A percentile compares a stretch with the other conserved stretches of the same genome.
These are phyloP conservation scores for Onchidella celtica DNA, from an alignment of 2,888 invertebrate species.

Conservation along the genomic window DNA sequence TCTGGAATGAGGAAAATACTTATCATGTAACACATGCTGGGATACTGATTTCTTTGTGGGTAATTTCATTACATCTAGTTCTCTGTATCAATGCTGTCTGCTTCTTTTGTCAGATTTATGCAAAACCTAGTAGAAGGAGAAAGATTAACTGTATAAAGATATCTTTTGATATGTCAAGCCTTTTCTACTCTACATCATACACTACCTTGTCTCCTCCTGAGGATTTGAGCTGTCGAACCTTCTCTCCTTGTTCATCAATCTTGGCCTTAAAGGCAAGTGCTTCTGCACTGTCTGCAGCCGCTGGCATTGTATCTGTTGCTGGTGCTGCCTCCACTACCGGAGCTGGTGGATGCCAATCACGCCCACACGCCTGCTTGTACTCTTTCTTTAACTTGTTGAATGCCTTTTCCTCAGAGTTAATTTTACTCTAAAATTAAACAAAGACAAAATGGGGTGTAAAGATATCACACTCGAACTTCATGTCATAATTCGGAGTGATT, in stretches of 20 bases:
- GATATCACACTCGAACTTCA: too few species aligned
- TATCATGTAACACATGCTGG: too few species aligned
- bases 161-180: too few species aligned
- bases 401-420: constrained; percentile 33
- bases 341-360: constrained; percentile 84
- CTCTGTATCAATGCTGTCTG: too few species aligned
- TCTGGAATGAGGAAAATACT: too few species aligned
- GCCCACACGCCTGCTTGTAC: constrained; percentile 86
- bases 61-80: too few species aligned
- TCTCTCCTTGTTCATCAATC: constrained; percentile 84
- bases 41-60: too few species aligned
- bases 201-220: constrained; percentile 85
- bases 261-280: constrained; percentile 61
- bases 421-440: constrained; percentile 24
- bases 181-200: too few species aligned
- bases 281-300: constrained; percentile 54
- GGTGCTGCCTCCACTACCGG: neutral
- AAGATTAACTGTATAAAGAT: too few species aligned
- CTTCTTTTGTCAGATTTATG: too few species aligned
- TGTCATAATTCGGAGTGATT: too few species aligned
- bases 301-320: constrained; percentile 18
- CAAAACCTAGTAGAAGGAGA: too few species aligned
- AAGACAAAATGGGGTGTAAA: neutral
- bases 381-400: constrained; percentile 85
- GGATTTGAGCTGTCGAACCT: constrained; percentile 86